Base-by-base conservation (phyloP, 1,140 invertebrate genomes). In the Drosophila miranda region DNA sequence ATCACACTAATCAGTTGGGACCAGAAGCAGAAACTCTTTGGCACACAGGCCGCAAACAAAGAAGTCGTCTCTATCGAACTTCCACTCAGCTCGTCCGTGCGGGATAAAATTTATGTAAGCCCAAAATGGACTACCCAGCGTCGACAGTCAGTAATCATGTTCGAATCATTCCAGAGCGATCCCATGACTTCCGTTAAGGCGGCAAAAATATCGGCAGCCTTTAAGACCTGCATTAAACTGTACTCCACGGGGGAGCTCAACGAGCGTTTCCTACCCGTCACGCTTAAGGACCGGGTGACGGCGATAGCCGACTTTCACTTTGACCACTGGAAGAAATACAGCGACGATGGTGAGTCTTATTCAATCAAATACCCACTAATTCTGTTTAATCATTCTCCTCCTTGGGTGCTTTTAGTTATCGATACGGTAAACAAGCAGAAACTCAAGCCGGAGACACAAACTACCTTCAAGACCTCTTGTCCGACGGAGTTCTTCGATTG, bases 131-230 rank as follows among this genome's bases (percentile, higher is more conserved):
- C 42, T 59, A 2, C 30, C 2, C 2, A 30, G 8, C 30, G 8
- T 8, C 8, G 8, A 1, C 5, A 16, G 19, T 7, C 4, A 19
- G 14, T 23, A 45, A 11, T 16, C 1, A 23, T 19, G 38, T 11
- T 46, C 0, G 45, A 13, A 34, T 43, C 16, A 90, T 58, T 75
- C 8, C 19, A 96, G 95, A 94, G 96, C 23, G 75, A 92, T 43
- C 79, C 79, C 2, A 95, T 94, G 92, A 0, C 38, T 1, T 93
- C 80, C n/a, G 90, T 93, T 50, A 93, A 94, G 64, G 68, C 91
- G 8, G 97, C 98, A 0, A 97, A 98, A 92, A 93, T 95, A 71
- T 94, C 95, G 2, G 97, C 94, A 0, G 97, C 97, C 0, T 92
- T 98, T 21, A 93, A 95, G 67, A 93, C 94, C 1, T 97, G 96